phyloP scores from a whole-genome alignment of 1,140 invertebrate species.

The Drosophila santomea region DNA sequence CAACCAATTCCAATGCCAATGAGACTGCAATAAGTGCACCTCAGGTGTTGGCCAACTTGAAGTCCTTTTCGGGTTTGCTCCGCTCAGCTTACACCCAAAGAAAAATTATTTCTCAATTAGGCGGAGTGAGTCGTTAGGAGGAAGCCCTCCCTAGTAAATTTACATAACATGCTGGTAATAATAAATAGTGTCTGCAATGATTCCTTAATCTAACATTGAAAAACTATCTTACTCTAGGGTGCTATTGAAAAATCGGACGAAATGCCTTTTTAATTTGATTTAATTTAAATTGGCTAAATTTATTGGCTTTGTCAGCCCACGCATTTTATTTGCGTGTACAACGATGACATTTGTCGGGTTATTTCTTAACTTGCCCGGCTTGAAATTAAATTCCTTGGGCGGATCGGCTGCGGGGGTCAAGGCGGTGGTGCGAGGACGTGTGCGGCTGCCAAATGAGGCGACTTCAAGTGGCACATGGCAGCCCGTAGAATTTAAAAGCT shows the following conservation, averaged over 20 bases:
- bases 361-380: constrained; percentile 76
- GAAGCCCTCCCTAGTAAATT: too few species aligned
- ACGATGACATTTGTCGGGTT: constrained; percentile 65
- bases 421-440: constrained; percentile 35
- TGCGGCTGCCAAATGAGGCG: constrained; percentile 69
- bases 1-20: constrained; percentile 23
- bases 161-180: too few species aligned
- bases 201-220: too few species aligned
- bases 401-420: constrained; percentile 11
- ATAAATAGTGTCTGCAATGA: too few species aligned
- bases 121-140: background rate
- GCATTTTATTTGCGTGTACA: constrained; percentile 11
- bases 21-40: constrained; percentile 71
- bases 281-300: background rate
- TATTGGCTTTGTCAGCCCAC: too few species aligned
- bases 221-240: too few species aligned
- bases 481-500: constrained; percentile 13
- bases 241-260: too few species aligned
- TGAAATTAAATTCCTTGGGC: constrained; percentile 57
- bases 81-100: constrained; percentile 31
- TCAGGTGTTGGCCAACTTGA: constrained; percentile 65
- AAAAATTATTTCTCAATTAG: background rate
- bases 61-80: constrained; percentile 10
- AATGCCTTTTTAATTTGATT: background rate
- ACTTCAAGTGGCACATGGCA: constrained; percentile 54